A percentile compares a stretch with the other conserved stretches of the same genome.
These are phyloP conservation scores for Nephila pilipes DNA, from an alignment of 1,140 invertebrate genomes.

Conservation along the genomic window DNA sequence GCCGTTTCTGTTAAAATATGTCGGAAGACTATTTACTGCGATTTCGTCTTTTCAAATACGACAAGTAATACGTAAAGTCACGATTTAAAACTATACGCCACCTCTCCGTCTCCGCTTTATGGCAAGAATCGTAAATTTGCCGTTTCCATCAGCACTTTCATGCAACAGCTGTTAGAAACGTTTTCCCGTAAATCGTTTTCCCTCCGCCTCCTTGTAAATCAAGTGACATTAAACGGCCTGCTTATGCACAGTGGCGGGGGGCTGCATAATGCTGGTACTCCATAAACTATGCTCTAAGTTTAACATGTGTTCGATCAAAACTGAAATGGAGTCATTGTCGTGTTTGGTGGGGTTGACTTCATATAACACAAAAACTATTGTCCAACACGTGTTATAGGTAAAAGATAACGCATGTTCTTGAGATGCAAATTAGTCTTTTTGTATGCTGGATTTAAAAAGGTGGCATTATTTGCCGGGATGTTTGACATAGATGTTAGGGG, in stretches of 20 bases:
- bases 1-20: not conserved
- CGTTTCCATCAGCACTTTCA: conserved; percentile 33
- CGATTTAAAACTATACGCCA: conserved; percentile 25
- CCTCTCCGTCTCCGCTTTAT: conserved; percentile 22
- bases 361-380: conserved; percentile 70
- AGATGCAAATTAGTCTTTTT: conserved; percentile 68
- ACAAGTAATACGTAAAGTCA: conserved; percentile 29
- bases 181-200: conserved; percentile 56
- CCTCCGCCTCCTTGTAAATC: conserved; percentile 71
- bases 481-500: not conserved
- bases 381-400: conserved; percentile 33
- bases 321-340: conserved; percentile 50
- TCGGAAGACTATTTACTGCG: not conserved
- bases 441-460: conserved; percentile 9
- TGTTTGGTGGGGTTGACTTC: conserved; percentile 56
- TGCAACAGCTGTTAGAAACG: conserved; percentile 68
- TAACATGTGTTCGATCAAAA: conserved; percentile 61
- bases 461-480: not conserved
- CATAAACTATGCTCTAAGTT: conserved; percentile 52
- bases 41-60: conserved; percentile 11
- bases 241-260: conserved; percentile 9
- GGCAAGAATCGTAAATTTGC: conserved; percentile 38
- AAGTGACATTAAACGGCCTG: conserved; percentile 58
- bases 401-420: conserved; percentile 41
- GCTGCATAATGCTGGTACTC: conserved; percentile 54